Conservation (phyloP, 2,113 vertebrate species). For the Chloropsis hardwickii region DNA sequence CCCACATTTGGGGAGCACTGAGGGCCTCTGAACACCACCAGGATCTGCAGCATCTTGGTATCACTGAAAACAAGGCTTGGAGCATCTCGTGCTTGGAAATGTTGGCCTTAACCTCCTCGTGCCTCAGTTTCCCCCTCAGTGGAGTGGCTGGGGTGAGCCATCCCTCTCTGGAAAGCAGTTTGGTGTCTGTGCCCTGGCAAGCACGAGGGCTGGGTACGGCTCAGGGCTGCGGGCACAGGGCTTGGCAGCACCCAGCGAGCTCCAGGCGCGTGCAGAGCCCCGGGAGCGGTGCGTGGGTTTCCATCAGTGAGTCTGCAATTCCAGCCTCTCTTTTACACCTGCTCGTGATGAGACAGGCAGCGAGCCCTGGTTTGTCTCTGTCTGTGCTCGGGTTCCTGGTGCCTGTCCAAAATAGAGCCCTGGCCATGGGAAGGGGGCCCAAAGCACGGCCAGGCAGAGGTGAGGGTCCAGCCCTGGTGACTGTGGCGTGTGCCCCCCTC, state of each 20-base stretch:
- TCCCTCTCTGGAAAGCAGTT: neutral
- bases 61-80: neutral
- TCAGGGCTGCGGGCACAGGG: fast-evolving
- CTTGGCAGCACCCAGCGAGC: neutral
- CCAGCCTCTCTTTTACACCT: neutral
- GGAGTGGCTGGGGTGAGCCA: neutral
- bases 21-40: neutral
- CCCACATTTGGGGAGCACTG: neutral
- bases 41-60: neutral
- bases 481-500: neutral
- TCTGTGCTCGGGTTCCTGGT: neutral
- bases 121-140: conserved; percentile 44
- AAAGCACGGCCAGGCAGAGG: neutral
- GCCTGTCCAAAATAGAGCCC: neutral
- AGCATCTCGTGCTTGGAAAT: neutral
- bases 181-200: neutral
- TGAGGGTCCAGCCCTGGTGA: neutral
- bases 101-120: conserved; percentile 39
- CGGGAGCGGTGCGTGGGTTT: fast-evolving
- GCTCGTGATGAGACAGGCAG: neutral
- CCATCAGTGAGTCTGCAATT: fast-evolving
- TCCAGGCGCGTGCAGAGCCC: fast-evolving
- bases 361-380: neutral
- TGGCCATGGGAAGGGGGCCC: neutral
- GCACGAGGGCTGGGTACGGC: fast-evolving